These are phyloP conservation scores for Microchirus variegatus DNA, from an alignment of 2,797 vertebrate genomes.

Conservation along the genomic window DNA sequence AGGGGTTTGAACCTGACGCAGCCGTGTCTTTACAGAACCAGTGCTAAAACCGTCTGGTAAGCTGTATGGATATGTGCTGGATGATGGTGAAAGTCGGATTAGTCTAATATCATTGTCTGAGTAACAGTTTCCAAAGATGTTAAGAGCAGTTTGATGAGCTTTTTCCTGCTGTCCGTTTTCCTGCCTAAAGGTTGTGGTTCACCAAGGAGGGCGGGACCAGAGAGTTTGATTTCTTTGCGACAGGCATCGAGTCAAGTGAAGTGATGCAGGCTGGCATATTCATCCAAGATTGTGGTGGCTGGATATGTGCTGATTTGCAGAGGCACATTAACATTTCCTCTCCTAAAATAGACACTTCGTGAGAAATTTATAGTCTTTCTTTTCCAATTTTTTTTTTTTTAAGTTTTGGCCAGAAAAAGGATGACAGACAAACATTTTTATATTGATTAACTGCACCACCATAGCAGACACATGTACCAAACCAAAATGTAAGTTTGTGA, in stretches of 20 bases:
- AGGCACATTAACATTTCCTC: conserved; percentile 39
- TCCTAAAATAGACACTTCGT: conserved; percentile 34
- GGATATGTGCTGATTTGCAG: conserved; percentile 56
- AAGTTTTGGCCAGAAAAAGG: not conserved
- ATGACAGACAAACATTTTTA: conserved; percentile 9
- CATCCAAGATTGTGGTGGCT: conserved; percentile 46
- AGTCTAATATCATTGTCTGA: conserved; percentile 69
- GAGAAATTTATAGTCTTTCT: conserved; percentile 16
- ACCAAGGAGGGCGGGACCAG: conserved; percentile 58
- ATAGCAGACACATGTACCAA: conserved; percentile 2
- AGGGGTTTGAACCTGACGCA: conserved; percentile 66
- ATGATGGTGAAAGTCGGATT: conserved; percentile 41
- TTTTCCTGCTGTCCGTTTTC: conserved; percentile 72
- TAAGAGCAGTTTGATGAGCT: conserved; percentile 65
- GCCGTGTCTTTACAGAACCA: conserved; percentile 46
- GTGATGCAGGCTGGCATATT: conserved; percentile 53
- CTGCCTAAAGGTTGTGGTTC: conserved; percentile 72
- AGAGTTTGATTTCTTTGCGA: conserved; percentile 61
- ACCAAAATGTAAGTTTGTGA: conserved; percentile 1
- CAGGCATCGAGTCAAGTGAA: conserved; percentile 62
- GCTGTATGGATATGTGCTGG: conserved; percentile 29
- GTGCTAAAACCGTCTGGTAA: conserved; percentile 42
- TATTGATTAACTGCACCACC: conserved; percentile 6
- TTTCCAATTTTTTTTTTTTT: conserved; percentile 9
- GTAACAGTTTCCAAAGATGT: conserved; percentile 73